phyloP scores from a whole-genome alignment of 2,113 vertebrate genomes.

The Notechis scutatus region DNA sequence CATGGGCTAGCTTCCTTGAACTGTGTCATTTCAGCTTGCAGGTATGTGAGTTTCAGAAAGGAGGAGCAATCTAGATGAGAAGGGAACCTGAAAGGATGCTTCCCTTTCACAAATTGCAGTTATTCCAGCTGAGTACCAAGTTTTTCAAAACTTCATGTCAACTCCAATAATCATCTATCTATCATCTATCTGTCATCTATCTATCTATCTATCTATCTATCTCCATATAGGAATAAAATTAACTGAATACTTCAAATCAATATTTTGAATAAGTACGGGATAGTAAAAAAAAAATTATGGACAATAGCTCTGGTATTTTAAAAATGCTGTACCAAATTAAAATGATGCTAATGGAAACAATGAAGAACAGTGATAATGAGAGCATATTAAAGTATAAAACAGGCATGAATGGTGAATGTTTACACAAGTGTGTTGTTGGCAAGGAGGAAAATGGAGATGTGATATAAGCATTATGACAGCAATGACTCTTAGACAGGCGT shows the following conservation, averaged over 20 bases:
- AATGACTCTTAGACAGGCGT: too few species aligned
- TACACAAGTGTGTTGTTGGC: neutral
- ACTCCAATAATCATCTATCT: neutral
- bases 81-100: neutral
- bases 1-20: neutral
- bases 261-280: slow-evolving; percentile 30
- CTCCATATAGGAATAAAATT: slow-evolving; percentile 35
- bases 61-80: neutral
- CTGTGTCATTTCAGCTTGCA: neutral
- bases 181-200: neutral
- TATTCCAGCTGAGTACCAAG: neutral
- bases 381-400: neutral
- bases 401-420: neutral
- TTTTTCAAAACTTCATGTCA: neutral
- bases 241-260: slow-evolving; percentile 60
- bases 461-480: neutral
- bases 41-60: neutral
- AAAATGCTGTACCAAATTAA: slow-evolving; percentile 23
- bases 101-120: neutral
- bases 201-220: neutral
- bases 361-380: neutral
- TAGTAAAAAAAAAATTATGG: slow-evolving; percentile 44
- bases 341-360: rapidly evolving
- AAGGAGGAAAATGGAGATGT: neutral
- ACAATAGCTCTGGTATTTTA: slow-evolving; percentile 8